Evolutionary conservation across 2,113 vertebrate genomes (phyloP).

Genomic region (Salvelinus namaycush): DNA sequence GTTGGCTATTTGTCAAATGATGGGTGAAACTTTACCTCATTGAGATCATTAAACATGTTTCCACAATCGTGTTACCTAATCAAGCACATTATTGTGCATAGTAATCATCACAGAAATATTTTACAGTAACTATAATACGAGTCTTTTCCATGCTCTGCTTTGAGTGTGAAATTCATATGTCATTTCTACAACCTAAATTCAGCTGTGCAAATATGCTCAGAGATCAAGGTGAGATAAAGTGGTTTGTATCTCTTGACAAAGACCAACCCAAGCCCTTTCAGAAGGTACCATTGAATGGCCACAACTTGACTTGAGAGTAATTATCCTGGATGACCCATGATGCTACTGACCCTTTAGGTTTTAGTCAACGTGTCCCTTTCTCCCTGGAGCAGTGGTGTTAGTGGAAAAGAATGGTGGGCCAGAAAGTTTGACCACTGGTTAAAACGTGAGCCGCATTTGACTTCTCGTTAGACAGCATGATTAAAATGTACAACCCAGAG

Average conservation of each 20-base stretch:
- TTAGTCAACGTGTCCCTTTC: constrained; percentile 45
- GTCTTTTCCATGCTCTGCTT: not conserved
- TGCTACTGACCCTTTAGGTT: constrained; percentile 60
- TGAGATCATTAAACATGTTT: constrained; percentile 59
- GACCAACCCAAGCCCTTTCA: constrained; percentile 71
- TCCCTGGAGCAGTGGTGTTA: constrained; percentile 46
- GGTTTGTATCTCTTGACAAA: constrained; percentile 67
- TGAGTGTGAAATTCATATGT: not conserved
- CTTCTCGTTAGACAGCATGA: constrained; percentile 20
- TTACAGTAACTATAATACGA: not conserved
- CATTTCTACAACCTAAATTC: constrained; percentile 24
- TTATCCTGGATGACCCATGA: constrained; percentile 75
- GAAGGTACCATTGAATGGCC: constrained; percentile 78
- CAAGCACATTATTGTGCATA: constrained; percentile 12
- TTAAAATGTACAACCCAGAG: constrained; percentile 25
- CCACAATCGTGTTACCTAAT: constrained; percentile 19
- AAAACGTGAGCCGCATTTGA: constrained; percentile 2
- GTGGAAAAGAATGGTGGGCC: constrained; percentile 58
- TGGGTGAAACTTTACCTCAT: constrained; percentile 40
- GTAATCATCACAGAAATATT: not conserved
- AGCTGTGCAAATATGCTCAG: constrained; percentile 51
- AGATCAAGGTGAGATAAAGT: constrained; percentile 54
- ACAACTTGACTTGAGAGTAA: constrained; percentile 82
- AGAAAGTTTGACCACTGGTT: constrained; percentile 51
- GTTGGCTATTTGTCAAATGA: constrained; percentile 71